phyloP scores from a whole-genome alignment of 1,140 invertebrate genomes.

The Wiebesia pumilae region DNA sequence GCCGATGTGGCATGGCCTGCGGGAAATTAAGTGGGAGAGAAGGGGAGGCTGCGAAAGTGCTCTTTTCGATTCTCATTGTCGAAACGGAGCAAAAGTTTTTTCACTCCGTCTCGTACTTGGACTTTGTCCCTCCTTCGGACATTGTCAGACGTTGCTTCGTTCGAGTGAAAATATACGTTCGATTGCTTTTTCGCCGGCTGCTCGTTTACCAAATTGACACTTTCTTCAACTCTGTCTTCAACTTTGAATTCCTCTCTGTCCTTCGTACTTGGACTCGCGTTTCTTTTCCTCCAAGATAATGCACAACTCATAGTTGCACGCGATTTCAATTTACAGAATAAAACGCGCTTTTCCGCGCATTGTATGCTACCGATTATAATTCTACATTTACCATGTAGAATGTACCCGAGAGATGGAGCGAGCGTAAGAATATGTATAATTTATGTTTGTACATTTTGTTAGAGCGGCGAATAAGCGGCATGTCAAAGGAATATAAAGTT shows the following conservation, averaged over 20 bases:
- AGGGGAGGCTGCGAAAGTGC: not conserved
- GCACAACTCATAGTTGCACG: not conserved
- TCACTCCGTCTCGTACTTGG: not conserved
- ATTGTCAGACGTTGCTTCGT: not conserved
- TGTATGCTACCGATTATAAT: too few relatives aligned
- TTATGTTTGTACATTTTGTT: too few relatives aligned
- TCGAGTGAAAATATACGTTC: too few relatives aligned
- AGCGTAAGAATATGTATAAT: too few relatives aligned
- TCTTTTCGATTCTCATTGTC: not conserved
- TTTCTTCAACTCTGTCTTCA: too few relatives aligned
- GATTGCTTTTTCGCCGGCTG: not conserved
- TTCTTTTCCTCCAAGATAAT: not conserved
- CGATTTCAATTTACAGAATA: too few relatives aligned
- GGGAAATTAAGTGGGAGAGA: constrained; percentile 1
- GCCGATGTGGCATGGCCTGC: not conserved
- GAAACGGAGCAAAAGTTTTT: not conserved
- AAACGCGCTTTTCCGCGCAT: too few relatives aligned
- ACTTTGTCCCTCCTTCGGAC: not conserved
- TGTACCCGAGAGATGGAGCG: too few relatives aligned
- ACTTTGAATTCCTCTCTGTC: too few relatives aligned
- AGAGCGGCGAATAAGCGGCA: too few relatives aligned
- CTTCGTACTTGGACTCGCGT: not conserved
- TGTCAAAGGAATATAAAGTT: not conserved
- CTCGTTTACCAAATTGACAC: not conserved
- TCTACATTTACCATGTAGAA: too few relatives aligned